Evolutionary conservation across 2,888 invertebrate species (phyloP), one percentile per base, ranked within the genome.

Genomic region (Eurois occulta): DNA sequence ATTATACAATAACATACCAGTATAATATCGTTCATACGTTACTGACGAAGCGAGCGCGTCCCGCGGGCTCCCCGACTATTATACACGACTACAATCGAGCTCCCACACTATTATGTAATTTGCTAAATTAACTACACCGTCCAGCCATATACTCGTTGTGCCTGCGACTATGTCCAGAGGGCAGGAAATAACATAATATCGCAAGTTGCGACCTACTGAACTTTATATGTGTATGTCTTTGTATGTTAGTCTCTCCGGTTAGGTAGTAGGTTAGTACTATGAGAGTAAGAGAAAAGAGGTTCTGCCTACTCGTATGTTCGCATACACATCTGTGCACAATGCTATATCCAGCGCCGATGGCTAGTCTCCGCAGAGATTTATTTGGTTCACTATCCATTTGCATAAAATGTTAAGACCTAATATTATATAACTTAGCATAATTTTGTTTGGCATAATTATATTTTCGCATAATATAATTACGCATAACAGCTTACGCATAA

Each of bases 71-170:
- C 38, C 41, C 71, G 73, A 72, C 65, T 70, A 72, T 85, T 77
- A 77, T 82, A 81, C 77, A 77, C 58, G 77, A 46, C 68, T 69
- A 77, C 77, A 74, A 69, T 85, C 52, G 68, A 66, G 74, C 84
- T 71, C 46, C 32, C 71, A 28, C 43, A 58, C 86, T 76, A 82
- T 85, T 77, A 72, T 13, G 52, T 77, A 62, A 81, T 85, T 85
- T 84, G 65, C 73, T 65, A 77, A 84, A 85, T 85, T 72, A 77
- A 84, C 77, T 77, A 84, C 80, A 67, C 41, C 28, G 41, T 66
- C 24, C 65, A 43, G 48, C 38, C 41, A 38, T n/a, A 69, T 69
- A 32, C 35, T 58, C 11, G 41, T 35, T 32, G 52, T 35, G 13
- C n/a, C 52, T 11, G 35, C n/a, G 43, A 67, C 66, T 72, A 4